Conservation (phyloP, 2,797 vertebrate species). For the Iguana delicatissima region DNA sequence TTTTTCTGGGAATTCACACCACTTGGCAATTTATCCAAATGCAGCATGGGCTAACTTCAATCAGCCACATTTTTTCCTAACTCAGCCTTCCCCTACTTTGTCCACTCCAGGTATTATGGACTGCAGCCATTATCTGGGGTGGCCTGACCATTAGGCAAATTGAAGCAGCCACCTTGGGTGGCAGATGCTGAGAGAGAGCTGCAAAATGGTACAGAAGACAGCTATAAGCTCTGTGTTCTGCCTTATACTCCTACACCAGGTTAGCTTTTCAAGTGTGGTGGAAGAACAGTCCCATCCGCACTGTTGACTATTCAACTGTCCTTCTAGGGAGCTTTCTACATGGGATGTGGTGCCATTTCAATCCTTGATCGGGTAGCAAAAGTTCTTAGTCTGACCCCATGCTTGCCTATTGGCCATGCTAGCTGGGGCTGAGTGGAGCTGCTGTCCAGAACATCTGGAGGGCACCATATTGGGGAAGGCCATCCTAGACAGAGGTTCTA, state of each 20-base stretch:
- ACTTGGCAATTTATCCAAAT: conserved; percentile 1
- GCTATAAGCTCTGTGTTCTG: too few species aligned
- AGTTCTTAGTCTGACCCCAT: background rate
- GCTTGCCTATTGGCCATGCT: background rate
- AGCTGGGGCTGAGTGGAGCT: background rate
- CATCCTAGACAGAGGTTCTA: conserved; percentile 19
- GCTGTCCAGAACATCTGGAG: background rate
- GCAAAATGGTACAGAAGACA: too few species aligned
- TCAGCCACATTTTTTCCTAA: background rate
- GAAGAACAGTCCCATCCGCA: too few species aligned
- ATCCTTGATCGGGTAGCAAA: background rate
- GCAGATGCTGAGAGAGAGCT: background rate
- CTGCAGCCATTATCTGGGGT: background rate
- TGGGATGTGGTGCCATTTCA: background rate
- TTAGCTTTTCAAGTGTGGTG: too few species aligned
- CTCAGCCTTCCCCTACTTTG: background rate
- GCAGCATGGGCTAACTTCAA: background rate
- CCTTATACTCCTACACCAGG: too few species aligned
- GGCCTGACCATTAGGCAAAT: background rate
- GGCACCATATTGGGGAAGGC: background rate
- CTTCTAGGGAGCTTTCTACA: background rate
- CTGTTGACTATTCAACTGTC: background rate
- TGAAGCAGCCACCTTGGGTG: background rate
- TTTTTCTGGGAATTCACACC: conserved; percentile 34
- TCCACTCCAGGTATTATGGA: background rate